Evolutionary conservation across 2,113 vertebrate genomes (phyloP).

Genomic region (Pachypanchax playfairii): DNA sequence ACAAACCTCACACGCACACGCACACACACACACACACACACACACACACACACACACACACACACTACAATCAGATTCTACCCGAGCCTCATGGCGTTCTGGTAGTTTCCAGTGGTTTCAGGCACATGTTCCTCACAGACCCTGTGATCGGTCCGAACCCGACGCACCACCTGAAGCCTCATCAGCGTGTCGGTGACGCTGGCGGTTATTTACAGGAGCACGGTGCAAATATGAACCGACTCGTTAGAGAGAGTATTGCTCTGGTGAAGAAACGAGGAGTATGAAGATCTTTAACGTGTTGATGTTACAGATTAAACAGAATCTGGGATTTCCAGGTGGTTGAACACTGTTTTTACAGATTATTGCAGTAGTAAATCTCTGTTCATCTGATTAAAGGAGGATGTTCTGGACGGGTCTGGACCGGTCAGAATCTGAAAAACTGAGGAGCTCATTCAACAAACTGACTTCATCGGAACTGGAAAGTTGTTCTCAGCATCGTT

Average conservation of each 20-base stretch:
- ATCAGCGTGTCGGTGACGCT: slow-evolving; percentile 36
- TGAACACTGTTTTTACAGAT: slow-evolving; percentile 42
- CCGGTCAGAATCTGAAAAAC: too few relatives aligned
- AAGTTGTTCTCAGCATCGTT: background rate
- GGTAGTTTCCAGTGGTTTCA: background rate
- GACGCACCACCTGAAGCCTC: slow-evolving; percentile 32
- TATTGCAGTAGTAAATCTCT: slow-evolving; percentile 64
- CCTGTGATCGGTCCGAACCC: slow-evolving; percentile 5
- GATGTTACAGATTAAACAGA: background rate
- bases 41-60: background rate
- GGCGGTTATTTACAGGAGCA: slow-evolving; percentile 56
- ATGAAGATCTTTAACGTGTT: background rate
- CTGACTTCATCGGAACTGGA: too few relatives aligned
- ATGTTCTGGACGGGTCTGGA: background rate
- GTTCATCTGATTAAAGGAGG: slow-evolving; percentile 15
- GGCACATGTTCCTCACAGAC: background rate
- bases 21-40: slow-evolving; percentile 6
- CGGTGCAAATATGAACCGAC: slow-evolving; percentile 30
- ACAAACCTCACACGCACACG: slow-evolving; percentile 56
- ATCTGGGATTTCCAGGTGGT: background rate
- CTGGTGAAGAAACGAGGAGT: background rate
- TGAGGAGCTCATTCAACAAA: too few relatives aligned
- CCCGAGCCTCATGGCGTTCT: slow-evolving; percentile 29
- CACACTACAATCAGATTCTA: slow-evolving; percentile 51
- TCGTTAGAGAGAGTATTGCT: slow-evolving; percentile 70